These are phyloP conservation scores for Megaceryle maxima DNA, from an alignment of 2,113 vertebrate genomes.

Conservation along the genomic window DNA sequence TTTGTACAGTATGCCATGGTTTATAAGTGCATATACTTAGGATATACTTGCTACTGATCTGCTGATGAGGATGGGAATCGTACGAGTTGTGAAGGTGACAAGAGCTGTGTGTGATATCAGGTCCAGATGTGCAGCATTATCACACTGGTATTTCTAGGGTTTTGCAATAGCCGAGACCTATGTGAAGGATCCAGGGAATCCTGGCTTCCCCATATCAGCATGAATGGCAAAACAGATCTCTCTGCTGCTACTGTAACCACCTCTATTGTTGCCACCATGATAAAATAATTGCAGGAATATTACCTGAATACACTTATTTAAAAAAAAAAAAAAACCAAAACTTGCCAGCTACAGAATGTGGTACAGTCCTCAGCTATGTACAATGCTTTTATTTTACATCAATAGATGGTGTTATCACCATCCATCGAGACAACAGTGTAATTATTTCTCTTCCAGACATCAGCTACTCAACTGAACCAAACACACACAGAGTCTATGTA, in stretches of 20 bases:
- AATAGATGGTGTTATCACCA: not conserved
- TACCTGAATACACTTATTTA: not conserved
- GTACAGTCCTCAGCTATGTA: not conserved
- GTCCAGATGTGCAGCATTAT: not conserved
- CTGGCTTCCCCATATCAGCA: not conserved
- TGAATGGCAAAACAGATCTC: not conserved
- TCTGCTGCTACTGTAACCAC: not conserved
- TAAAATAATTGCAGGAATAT: not conserved
- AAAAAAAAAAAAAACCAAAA: not conserved
- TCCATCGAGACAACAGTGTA: not conserved
- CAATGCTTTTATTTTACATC: not conserved
- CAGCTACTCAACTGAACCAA: not conserved
- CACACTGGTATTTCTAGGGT: not conserved
- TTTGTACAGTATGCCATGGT: not conserved
- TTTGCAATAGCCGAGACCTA: not conserved
- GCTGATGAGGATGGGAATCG: not conserved
- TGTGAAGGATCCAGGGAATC: not conserved
- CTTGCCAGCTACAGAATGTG: not conserved
- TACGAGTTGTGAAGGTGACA: not conserved
- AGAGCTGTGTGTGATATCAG: accelerated
- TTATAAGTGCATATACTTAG: not conserved
- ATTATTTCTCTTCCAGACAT: not conserved
- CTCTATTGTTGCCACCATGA: not conserved
- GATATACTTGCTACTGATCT: not conserved
- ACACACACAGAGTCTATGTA: not conserved